These are phyloP conservation scores for Drosophila sordidapex DNA, from an alignment of 2,888 invertebrate genomes.

Conservation along the genomic window DNA sequence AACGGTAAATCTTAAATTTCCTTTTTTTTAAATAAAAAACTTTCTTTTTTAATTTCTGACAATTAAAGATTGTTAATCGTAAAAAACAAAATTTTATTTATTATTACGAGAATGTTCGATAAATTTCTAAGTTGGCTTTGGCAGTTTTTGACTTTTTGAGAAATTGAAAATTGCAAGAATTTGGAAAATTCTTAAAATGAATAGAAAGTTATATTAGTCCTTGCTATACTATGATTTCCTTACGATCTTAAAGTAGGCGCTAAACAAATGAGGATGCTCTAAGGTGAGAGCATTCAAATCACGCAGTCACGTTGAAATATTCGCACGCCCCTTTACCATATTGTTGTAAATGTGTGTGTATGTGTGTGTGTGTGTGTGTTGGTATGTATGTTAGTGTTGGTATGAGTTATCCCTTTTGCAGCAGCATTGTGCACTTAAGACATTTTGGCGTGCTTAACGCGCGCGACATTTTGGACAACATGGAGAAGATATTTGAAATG, in stretches of 20 bases:
- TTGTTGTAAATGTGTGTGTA: constrained; percentile 13
- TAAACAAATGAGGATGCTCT: not conserved
- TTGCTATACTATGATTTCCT: no score
- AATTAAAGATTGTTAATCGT: not conserved
- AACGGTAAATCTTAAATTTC: not conserved
- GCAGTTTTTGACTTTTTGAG: not conserved
- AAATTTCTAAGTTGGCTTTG: not conserved
- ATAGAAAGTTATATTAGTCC: not conserved
- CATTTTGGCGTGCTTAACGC: constrained; percentile 43
- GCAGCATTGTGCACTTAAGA: constrained; percentile 54
- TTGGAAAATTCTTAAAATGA: not conserved
- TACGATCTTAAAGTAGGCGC: not conserved
- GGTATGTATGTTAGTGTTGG: not conserved
- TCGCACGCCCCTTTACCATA: constrained; percentile 61
- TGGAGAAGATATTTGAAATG: constrained; percentile 38
- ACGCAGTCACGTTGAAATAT: constrained; percentile 59
- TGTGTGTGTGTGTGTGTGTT: not conserved
- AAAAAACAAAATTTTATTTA: not conserved
- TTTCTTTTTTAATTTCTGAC: not conserved
- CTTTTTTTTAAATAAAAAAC: not conserved
- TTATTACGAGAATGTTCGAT: not conserved
- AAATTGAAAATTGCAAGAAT: not conserved
- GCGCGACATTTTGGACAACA: constrained; percentile 45
- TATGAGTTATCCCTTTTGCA: constrained; percentile 9
- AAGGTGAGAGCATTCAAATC: constrained; percentile 39